Evolutionary conservation across 1,140 invertebrate species (phyloP).

Genomic region (Procambarus virginalis): DNA sequence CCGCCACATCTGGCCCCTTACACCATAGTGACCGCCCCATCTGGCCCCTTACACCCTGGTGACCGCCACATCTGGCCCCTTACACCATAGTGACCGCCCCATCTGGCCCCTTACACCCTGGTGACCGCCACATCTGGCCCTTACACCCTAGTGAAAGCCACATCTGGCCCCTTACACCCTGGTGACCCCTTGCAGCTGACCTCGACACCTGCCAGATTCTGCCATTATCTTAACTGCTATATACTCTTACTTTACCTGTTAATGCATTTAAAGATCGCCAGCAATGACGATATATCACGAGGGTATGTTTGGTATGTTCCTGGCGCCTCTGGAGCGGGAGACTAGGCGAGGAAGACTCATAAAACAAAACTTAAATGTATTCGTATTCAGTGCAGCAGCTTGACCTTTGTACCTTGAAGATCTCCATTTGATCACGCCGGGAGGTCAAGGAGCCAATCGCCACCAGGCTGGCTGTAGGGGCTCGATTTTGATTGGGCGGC

Average conservation of each 20-base stretch:
- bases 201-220: background rate
- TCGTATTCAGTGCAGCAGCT: conserved; percentile 13
- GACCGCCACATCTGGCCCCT: background rate
- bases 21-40: background rate
- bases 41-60: background rate
- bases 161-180: background rate
- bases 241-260: background rate
- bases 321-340: background rate
- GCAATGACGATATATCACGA: background rate
- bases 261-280: background rate
- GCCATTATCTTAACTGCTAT: background rate
- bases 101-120: background rate
- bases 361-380: conserved; percentile 19
- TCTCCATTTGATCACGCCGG: background rate
- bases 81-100: background rate
- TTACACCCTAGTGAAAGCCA: background rate
- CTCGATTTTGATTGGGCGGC: conserved; percentile 13
- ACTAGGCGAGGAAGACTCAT: background rate
- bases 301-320: background rate
- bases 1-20: background rate
- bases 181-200: background rate
- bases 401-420: conserved; percentile 21
- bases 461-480: background rate
- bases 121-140: background rate
- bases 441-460: conserved; percentile 9